Percentiles rank a stretch among this genome's conserved stretches.
phyloP scores from a whole-genome alignment of 2,797 vertebrate genomes.

The Gastrophryne carolinensis region DNA sequence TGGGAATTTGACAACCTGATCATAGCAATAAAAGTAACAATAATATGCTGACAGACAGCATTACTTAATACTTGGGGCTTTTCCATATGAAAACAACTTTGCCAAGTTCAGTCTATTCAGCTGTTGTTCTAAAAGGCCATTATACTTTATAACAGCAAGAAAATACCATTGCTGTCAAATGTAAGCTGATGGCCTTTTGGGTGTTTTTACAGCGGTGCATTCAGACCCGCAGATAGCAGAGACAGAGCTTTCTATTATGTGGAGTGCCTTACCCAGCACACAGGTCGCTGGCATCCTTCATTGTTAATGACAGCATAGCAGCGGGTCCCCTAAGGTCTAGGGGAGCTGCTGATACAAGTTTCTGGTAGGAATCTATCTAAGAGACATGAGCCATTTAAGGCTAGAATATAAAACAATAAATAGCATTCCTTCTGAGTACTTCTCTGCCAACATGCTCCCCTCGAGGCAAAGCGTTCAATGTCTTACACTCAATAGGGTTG shows the following conservation, averaged over 20 bases:
- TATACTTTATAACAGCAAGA: background rate
- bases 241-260: background rate
- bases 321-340: background rate
- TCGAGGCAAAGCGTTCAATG: background rate
- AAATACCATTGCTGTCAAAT: too few species aligned
- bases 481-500: too few species aligned
- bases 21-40: too few species aligned
- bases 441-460: background rate
- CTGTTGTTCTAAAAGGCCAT: slow-evolving; percentile 23
- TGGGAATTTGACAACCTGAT: too few species aligned
- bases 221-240: background rate
- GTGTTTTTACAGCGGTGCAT: background rate
- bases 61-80: too few species aligned
- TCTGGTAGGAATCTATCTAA: background rate
- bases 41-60: too few species aligned
- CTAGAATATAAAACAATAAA: background rate
- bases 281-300: background rate
- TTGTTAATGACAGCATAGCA: background rate
- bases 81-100: too few species aligned
- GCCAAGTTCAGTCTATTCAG: too few species aligned
- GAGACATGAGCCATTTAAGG: background rate
- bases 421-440: background rate
- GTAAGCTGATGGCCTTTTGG: background rate
- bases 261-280: background rate
- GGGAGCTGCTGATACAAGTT: background rate